Base-by-base conservation (phyloP, 2,113 vertebrate genomes). In the Etheostoma cragini region DNA sequence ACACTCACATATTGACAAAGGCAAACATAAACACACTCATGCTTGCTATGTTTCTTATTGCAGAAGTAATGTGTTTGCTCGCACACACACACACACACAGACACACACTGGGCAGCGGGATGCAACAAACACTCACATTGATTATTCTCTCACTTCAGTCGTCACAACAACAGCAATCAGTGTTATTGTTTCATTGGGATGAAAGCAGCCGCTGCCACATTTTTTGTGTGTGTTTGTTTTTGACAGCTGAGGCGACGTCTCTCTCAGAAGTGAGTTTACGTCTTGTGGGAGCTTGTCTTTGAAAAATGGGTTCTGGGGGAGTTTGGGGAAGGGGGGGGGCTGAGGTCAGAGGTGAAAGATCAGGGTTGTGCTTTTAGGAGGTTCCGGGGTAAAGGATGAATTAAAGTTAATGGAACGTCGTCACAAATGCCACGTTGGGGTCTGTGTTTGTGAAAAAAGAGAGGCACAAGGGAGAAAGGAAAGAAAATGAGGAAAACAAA, bases 161-260 rank as follows among this genome's bases (percentile, higher is more conserved):
- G 81, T 90, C 92, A 89, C 83, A 77, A 90, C 90, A 85, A 88
- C 89, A 89, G 89, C 91, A 91, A 93, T 94, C 93, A 93, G 90
- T 87, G 85, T 92, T 93, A 94, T 93, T 91, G 91, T 93, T 93
- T 92, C 88, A 91, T 90, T 82, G 88, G 74, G 89, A 80, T 87
- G 90, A 92, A 89, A 92, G 89, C 88, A 57, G 78, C 45, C 30
- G 35, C 80, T 33, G 60, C 21, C 35, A 1, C 21, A 11, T 53
- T n/a, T n/a, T 50, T 21, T 53, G 56, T 42, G 30, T 45, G 66
- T 30, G 60, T 50, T 69, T 73, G 70, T 63, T 12, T 11, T 15
- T 7, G 57, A 63, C 72, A 72, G 80, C 58, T 63, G 54, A 72
- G 72, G 70, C 38, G 10, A 72, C 58, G 22, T 22, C 26, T 50